Base-by-base conservation (phyloP, 2,888 invertebrate genomes). In the Drosophila putrida region DNA sequence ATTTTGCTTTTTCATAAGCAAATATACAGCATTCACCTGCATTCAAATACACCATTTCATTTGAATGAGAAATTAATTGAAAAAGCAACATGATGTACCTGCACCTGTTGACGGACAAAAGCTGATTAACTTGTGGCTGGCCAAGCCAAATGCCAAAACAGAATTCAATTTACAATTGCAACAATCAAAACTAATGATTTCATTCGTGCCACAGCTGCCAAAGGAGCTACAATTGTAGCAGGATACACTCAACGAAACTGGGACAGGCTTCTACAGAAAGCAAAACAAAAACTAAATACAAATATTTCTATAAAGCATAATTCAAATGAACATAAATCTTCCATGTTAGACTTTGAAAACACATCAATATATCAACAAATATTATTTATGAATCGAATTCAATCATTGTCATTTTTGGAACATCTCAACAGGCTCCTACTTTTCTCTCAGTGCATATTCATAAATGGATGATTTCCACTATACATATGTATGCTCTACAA, bases 101-200 rank as follows among this genome's bases (percentile, higher is more conserved):
- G 67, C 80, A 83, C 82, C 83, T 88, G 80, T 53, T 64, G 57
- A 47, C 64, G 46, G 67, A 78, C 67, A 78, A 70, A 62, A 78
- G 70, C 79, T 85, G 82, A 85, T 82, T 88, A 85, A 71, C 80
- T 60, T 71, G 47, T 61, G 39, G 41, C 27, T 55, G 39, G 58
- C 41, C 44, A 60, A 43, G 27, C n/a, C 51, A 47, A 53, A 43
- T 20, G 53, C 25, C 35, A 13, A 39, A 44, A 27, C 57, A 50
- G 39, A 73, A 78, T 75, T 73, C 53, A 78, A 78, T 75, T 78
- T 61, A 78, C 57, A 57, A 44, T 47, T 57, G 53, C 15, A 36
- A 60, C 57, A 78, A 67, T 67, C 63, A 57, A 54, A 61, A 39
- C 55, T 63, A 50, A 67, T 50, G 35, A 54, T 61, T 49, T 53